Evolutionary conservation across 2,113 vertebrate genomes (phyloP).

Genomic region (Mesocricetus auratus): DNA sequence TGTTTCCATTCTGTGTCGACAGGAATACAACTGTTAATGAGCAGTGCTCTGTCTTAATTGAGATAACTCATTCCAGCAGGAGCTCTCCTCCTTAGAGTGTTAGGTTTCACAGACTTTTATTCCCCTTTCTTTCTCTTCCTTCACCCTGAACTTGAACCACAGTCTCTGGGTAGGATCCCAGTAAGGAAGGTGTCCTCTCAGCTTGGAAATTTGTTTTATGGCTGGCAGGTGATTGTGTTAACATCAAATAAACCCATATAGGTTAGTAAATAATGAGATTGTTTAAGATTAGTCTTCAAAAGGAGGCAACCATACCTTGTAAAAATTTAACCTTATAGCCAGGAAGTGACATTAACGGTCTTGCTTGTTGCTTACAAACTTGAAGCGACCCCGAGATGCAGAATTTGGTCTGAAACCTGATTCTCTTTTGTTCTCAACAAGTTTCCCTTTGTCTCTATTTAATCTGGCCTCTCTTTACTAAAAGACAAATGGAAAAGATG

Average conservation of each 20-base stretch:
- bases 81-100: background rate
- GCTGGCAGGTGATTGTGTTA: conserved; percentile 69
- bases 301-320: conserved; percentile 64
- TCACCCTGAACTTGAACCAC: conserved; percentile 55
- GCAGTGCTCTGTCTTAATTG: background rate
- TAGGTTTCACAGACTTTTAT: background rate
- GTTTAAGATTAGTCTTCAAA: conserved; percentile 80
- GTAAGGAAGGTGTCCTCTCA: conserved; percentile 53
- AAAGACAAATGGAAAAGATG: background rate
- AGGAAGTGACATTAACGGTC: conserved; percentile 54
- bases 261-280: conserved; percentile 77
- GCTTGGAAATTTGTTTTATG: conserved; percentile 74
- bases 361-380: conserved; percentile 53
- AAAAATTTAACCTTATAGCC: conserved; percentile 80
- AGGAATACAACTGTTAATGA: background rate
- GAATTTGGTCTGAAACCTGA: conserved; percentile 69
- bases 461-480: background rate
- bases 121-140: background rate
- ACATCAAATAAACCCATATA: conserved; percentile 69
- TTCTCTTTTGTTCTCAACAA: conserved; percentile 50
- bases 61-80: background rate
- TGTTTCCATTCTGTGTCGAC: background rate
- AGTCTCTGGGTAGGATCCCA: background rate
- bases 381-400: conserved; percentile 34
- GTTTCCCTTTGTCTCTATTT: background rate